A percentile compares a stretch with the other conserved stretches of the same genome.
phyloP scores from a whole-genome alignment of 2,797 vertebrate species.

The Moxostoma hubbsi region DNA sequence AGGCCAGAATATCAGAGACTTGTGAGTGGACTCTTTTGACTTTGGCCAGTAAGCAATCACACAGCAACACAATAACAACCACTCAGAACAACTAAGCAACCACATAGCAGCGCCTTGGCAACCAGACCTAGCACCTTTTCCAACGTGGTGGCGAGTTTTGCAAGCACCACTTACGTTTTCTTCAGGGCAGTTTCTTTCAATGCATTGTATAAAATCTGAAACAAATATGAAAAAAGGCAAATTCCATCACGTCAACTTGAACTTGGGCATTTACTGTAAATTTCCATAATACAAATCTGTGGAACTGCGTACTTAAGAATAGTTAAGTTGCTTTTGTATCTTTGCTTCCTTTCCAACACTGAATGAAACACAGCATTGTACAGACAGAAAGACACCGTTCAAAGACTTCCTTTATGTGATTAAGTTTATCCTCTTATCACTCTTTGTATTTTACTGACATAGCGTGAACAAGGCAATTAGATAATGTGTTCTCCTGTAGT shows the following conservation, averaged over 20 bases:
- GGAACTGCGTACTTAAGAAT: background rate
- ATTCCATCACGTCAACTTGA: background rate
- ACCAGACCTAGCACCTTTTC: no score
- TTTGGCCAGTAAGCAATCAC: no score
- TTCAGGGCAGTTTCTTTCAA: background rate
- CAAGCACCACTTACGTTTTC: no score
- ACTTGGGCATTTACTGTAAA: constrained; percentile 32
- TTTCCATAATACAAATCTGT: constrained; percentile 15
- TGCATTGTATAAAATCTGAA: background rate
- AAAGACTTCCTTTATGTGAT: constrained; percentile 20
- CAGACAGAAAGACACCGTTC: constrained; percentile 15
- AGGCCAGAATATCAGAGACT: no score
- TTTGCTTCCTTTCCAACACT: constrained; percentile 3
- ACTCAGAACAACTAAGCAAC: no score
- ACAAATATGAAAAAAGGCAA: constrained; percentile 7
- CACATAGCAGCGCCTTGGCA: no score
- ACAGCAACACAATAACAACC: no score
- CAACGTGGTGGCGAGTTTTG: no score
- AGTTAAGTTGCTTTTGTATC: background rate
- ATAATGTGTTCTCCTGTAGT: constrained; percentile 6
- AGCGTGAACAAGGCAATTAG: constrained; percentile 8
- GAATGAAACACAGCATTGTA: background rate
- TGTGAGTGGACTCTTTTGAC: no score
- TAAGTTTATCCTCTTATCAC: constrained; percentile 15
- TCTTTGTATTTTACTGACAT: constrained; percentile 18